Evolutionary conservation across 2,797 vertebrate species (phyloP), one percentile per base, ranked within the genome.

Genomic region (Notolabrus celidotus): DNA sequence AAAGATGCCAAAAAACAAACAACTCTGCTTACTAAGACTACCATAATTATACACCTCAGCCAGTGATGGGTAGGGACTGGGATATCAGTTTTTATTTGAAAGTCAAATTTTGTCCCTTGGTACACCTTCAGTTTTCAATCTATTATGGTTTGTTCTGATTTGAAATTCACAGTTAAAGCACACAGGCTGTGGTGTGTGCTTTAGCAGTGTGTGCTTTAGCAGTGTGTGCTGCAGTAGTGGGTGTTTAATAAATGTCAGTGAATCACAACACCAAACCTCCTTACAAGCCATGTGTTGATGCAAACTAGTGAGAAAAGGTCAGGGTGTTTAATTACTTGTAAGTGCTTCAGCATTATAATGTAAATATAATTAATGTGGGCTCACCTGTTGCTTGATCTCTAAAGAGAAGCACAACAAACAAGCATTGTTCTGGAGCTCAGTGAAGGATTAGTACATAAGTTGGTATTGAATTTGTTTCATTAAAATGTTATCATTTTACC

Each of bases 331-430:
- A 4, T 38, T 36, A 56, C 9, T 20, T 49, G 15, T 29, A n/a
- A 58, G 38, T 66, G 19, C 3, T 12, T 11, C 14, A 31, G 15
- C 34, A 19, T 25, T 34, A 4, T 14, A 17, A 36, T 42, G 58
- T 46, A 11, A 55, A 41, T 23, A 50, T 19, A 14, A 41, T 14
- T 11, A 59, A 60, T 66, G 8, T 29, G 10, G 9, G 58, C 36
- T 57, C 29, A 22, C 56, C 27, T 67, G 53, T 33, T 77, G 36
- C 19, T 7, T 65, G 19, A 7, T 63, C 9, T 57, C 22, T 17
- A 2, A 25, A 57, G 20, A 10, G 22, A 46, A 49, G 10, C 1
- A 31, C 3, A 64, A 34, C 20, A 36, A 4, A 34, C 19, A 23
- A 19, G 36, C 55, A 54, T 46, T 15, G 2, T 36, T 41, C 15